phyloP scores from a whole-genome alignment of 2,888 invertebrate species.

The Mantis religiosa region DNA sequence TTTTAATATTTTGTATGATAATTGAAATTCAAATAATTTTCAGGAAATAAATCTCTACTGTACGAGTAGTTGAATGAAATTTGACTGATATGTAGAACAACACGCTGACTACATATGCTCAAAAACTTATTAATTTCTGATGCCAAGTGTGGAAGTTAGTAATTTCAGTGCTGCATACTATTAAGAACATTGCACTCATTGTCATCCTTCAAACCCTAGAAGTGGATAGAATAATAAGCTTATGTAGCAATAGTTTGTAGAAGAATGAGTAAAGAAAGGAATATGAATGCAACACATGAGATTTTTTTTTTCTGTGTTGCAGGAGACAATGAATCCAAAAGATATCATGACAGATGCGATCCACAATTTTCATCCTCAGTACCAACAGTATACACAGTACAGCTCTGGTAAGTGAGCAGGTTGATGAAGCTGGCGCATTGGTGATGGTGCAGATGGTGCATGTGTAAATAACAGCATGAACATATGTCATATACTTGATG shows the following conservation, averaged over 20 bases:
- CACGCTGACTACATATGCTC: too few species aligned
- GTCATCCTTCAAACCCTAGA: background rate
- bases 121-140: too few species aligned
- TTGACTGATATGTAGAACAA: too few species aligned
- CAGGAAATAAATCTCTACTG: too few species aligned
- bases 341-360: slow-evolving; percentile 99
- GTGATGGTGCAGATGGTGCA: background rate
- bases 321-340: slow-evolving; percentile 97
- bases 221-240: background rate
- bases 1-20: too few species aligned
- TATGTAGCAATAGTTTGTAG: too few species aligned
- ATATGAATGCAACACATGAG: background rate
- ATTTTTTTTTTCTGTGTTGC: slow-evolving; percentile 35
- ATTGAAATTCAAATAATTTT: too few species aligned
- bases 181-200: background rate
- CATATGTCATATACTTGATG: background rate
- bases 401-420: slow-evolving; percentile 71
- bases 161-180: too few species aligned
- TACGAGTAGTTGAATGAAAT: too few species aligned
- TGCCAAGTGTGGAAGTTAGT: too few species aligned
- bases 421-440: background rate
- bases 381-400: slow-evolving; percentile 98
- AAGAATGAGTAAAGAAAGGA: too few species aligned
- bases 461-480: background rate
- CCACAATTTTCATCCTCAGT: slow-evolving; percentile 99